Percentiles rank a stretch among this genome's conserved stretches.
phyloP scores from a whole-genome alignment of 2,113 vertebrate species.

The Myotis yumanensis region DNA sequence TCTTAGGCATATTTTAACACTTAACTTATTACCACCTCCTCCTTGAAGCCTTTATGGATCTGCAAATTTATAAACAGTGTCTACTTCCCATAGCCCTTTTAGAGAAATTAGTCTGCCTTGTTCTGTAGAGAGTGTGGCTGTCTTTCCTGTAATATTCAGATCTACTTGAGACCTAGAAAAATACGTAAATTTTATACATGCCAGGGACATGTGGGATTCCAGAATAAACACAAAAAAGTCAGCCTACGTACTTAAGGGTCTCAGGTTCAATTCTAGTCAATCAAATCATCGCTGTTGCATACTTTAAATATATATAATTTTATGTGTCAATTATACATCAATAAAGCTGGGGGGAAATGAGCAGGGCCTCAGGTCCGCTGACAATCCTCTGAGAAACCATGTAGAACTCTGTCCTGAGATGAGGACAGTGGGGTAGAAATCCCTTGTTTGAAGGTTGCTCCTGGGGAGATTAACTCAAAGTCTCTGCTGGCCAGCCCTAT shows the following conservation, averaged over 20 bases:
- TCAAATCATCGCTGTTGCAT: neutral
- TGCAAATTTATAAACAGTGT: neutral
- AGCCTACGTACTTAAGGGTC: too few relatives aligned
- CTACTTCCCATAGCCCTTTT: neutral
- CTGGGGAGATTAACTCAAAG: neutral
- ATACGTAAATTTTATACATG: neutral
- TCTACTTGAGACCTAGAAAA: neutral
- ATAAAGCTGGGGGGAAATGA: neutral
- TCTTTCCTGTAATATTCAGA: neutral
- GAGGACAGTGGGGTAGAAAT: neutral
- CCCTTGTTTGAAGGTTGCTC: neutral
- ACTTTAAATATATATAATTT: neutral
- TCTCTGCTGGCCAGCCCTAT: neutral
- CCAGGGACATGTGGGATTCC: neutral
- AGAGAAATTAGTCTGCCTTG: neutral
- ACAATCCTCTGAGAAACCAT: neutral
- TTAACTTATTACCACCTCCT: neutral
- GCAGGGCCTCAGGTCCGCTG: neutral
- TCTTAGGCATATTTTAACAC: neutral
- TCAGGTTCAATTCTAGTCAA: neutral
- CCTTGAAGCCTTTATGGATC: neutral
- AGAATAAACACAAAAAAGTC: neutral
- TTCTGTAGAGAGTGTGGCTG: neutral
- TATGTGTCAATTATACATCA: neutral
- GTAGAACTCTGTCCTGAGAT: neutral